Conservation (phyloP, 2,113 vertebrate genomes). For the Notiomystis cincta region DNA sequence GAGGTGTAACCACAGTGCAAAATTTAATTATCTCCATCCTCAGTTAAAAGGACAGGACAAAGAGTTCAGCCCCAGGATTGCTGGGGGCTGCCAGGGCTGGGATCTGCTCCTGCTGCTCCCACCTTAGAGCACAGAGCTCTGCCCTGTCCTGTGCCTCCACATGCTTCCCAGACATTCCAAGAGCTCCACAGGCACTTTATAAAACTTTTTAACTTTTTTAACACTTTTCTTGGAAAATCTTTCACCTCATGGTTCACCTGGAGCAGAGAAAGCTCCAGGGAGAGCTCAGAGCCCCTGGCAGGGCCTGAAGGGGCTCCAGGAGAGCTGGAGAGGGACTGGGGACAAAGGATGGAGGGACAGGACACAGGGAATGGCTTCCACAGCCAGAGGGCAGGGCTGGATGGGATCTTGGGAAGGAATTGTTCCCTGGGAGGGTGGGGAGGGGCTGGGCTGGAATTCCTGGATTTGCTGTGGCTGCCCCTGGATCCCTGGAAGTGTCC, state of each 20-base stretch:
- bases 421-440: neutral
- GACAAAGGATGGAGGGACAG: neutral
- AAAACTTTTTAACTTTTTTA: no score
- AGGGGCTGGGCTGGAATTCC: neutral
- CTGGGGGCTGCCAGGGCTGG: neutral
- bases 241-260: accelerated
- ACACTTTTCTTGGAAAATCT: neutral
- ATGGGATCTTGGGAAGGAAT: neutral
- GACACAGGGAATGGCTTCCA: neutral
- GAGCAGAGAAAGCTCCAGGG: neutral
- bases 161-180: neutral
- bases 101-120: neutral
- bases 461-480: neutral
- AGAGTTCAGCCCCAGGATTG: neutral
- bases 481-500: neutral
- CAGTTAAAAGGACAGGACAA: neutral
- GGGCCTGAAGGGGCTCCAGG: neutral
- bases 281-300: neutral
- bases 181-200: neutral
- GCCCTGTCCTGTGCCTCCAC: neutral
- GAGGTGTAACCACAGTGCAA: conserved; percentile 56
- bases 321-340: neutral
- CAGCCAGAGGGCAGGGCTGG: neutral
- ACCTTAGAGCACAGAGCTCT: neutral
- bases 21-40: conserved; percentile 63